Base-by-base conservation (phyloP, 1,140 invertebrate genomes). In the Lepidurus arcticus region DNA sequence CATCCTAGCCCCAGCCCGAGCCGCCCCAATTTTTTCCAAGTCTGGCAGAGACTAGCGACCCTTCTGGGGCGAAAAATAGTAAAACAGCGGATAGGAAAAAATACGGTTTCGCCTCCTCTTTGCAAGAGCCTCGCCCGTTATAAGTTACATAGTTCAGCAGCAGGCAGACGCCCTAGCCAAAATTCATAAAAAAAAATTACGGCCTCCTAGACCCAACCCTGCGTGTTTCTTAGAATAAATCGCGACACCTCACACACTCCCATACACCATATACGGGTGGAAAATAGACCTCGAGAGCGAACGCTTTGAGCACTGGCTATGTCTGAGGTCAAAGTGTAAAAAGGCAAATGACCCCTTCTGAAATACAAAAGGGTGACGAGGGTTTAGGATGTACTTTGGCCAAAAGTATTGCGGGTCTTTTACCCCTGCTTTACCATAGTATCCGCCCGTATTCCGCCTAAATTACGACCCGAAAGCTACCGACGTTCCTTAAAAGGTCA, bases 161-260 rank as follows among this genome's bases (percentile, higher is more conserved):
- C 53, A 65, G n/a, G 53, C 53, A 65, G 53, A 65, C 53, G 53
- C 53, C 53, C 53, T 65, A 21, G 53, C 53, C 8, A 21, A 65
- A 21, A 65, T 65, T n/a, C 53, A 65, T 65, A 65, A 65, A 65
- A 11, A 11, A 53, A n/a, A 7, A 65, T 21, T 9, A 65, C 21
- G 53, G 53, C 53, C 13, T 47, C 7, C 1, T 47, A 47, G 16
- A 65, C 3, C 8, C 8, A 13, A 65, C 53, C 16, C 53, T 65
- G 34, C 34, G 34, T 34, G 34, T 34, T 34, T 34, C 34, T 34
- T 34, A 34, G 34, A 34, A 4, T 34, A 65, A 65, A 65, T 65
- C 53, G 53, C n/a, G 53, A 65, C 4, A 34, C 34, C 34, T 34
- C 34, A 34, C 34, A 34, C 34, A 34, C 34, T 34, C 4, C 3